These are phyloP conservation scores for Sebastes nivosus DNA, from an alignment of 2,797 vertebrate species.

Conservation along the genomic window DNA sequence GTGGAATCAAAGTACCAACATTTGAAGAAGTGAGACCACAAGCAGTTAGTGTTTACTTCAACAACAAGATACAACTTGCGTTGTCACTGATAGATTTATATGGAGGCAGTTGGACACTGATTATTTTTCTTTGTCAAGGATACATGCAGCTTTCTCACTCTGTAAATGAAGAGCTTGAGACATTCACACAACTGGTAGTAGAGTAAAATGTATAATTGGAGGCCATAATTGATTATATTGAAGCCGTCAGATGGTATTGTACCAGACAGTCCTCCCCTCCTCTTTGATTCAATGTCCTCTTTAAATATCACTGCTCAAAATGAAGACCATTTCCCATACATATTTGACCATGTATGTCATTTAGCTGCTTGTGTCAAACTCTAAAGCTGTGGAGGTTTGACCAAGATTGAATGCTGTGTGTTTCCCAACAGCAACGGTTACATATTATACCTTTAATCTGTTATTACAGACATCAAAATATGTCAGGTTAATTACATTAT, in stretches of 20 bases:
- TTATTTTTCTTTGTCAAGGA: conserved; percentile 7
- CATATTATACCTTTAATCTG: background rate
- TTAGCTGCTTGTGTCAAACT: background rate
- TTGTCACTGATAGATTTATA: background rate
- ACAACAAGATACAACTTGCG: background rate
- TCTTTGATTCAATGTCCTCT: background rate
- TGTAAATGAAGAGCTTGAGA: conserved; percentile 5
- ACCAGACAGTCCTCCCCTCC: background rate
- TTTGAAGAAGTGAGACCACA: background rate
- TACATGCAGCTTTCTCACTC: background rate
- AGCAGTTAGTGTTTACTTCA: background rate
- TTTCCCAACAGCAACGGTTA: background rate
- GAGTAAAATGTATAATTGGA: background rate
- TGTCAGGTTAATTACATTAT: background rate
- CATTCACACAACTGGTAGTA: background rate
- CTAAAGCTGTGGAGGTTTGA: too few species aligned
- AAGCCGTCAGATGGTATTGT: background rate
- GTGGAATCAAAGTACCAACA: background rate
- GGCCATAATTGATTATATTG: background rate
- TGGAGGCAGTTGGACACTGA: conserved; percentile 27
- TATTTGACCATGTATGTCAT: background rate
- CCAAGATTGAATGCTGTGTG: background rate
- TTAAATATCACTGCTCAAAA: conserved; percentile 4
- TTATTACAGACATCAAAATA: background rate
- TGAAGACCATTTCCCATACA: background rate